Base-by-base conservation (phyloP, 2,797 vertebrate genomes). In the Crax fasciolata region DNA sequence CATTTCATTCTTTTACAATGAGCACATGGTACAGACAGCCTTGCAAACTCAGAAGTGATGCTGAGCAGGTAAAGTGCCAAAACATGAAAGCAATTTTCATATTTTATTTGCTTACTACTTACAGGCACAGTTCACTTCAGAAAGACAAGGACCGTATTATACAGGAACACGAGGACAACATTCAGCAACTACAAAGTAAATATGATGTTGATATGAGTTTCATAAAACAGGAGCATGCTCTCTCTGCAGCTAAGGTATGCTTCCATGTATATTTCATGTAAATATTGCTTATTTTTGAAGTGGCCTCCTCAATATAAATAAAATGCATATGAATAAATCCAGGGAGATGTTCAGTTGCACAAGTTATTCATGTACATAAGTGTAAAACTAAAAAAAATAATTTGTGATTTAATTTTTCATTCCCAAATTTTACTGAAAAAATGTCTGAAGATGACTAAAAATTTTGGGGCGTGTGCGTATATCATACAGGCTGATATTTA, bases 191-290 rank as follows among this genome's bases (percentile, higher is more conserved):
- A 35, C 98, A 98, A 81, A 97, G 91, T 93, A 99, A 98, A 94
- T 97, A 98, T 10, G 98, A 99, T 68, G 95, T 97, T 2, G 98
- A 99, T 86, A 63, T 99, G 65, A 98, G 90, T 96, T 97, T 98
- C 94, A 95, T 99, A 61, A 98, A 98, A 79, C 98, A 99, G 95
- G 99, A 99, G 48, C 98, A 99, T 19, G 96, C 97, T 15, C 94
- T 99, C 52, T 98, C 99, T 75, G 97, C 98, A 77, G 97, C 98
- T 58, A 99, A 99, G 99, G 99, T 99, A 98, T 18, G 55, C 27
- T 83, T 28, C 32, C 25, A 76, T 11, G 2, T 59, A 6, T 21
- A 65, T 66, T 3, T 48, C 49, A 63, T 71, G 39, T 44, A 85
- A 57, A 51, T 41, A 13, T 13, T 73, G 11, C 35, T 74, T 27